Percentiles rank a stretch among this genome's conserved stretches.
Conservation (phyloP, 2,113 vertebrate genomes). For the Diadophis punctatus region DNA sequence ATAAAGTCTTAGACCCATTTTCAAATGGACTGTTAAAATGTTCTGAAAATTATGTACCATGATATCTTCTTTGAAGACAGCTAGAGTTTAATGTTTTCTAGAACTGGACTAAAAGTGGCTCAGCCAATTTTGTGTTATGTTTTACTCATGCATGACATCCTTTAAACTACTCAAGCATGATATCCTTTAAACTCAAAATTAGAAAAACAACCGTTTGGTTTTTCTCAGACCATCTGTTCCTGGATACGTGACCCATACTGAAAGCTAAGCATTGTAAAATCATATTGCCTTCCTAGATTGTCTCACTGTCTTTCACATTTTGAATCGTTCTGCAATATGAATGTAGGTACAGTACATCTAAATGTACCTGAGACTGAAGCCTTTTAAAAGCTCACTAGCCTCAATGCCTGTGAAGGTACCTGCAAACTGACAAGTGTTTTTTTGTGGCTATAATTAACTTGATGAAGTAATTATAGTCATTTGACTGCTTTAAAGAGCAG, state of each 20-base stretch:
- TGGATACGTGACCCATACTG: not conserved
- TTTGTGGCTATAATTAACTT: constrained; percentile 19
- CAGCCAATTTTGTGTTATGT: not conserved
- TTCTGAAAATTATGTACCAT: not conserved
- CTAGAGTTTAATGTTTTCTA: not conserved
- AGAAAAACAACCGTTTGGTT: constrained; percentile 19
- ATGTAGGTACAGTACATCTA: not conserved
- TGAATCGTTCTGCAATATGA: not conserved
- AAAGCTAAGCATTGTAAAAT: constrained; percentile 24
- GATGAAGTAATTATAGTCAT: constrained; percentile 13
- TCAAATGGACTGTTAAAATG: not conserved
- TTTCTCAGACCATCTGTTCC: constrained; percentile 23
- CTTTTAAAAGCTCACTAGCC: not conserved
- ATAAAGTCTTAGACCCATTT: not conserved
- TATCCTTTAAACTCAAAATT: constrained; percentile 5
- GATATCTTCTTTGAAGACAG: constrained; percentile 6
- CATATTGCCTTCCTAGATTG: constrained; percentile 2
- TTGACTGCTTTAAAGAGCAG: constrained; percentile 1
- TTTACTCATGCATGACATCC: constrained; percentile 24
- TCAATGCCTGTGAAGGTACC: not conserved
- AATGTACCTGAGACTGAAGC: not conserved
- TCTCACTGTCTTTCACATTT: not conserved
- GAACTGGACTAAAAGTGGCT: constrained; percentile 7
- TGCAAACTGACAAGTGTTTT: not conserved
- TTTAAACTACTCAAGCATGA: constrained; percentile 11